These are phyloP conservation scores for Thera obeliscata DNA, from an alignment of 2,888 invertebrate species.

Conservation along the genomic window DNA sequence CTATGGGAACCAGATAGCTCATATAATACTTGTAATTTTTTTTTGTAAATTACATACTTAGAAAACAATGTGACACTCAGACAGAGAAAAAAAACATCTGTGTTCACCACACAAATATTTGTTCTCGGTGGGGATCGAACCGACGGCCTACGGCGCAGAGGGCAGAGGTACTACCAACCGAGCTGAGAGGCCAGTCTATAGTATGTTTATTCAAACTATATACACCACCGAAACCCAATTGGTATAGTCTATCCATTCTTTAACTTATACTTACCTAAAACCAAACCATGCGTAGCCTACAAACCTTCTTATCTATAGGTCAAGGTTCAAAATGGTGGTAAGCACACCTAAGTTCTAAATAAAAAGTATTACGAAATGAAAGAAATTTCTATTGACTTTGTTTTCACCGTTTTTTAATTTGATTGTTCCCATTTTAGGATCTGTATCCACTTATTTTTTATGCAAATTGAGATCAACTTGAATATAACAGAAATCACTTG, in stretches of 20 bases:
- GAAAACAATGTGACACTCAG: too few species aligned
- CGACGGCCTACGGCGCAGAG: too few species aligned
- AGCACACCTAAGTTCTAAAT: conserved; percentile 2
- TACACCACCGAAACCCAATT: background rate
- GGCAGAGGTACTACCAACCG: too few species aligned
- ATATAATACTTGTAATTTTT: too few species aligned
- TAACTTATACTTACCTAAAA: background rate
- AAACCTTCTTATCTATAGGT: conserved; percentile 14
- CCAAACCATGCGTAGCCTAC: background rate
- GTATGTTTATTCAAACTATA: too few species aligned
- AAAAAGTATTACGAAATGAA: background rate
- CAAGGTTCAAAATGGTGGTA: conserved; percentile 7
- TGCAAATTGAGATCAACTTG: conserved; percentile 6
- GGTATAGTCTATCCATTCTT: background rate
- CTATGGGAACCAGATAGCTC: too few species aligned
- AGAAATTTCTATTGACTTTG: background rate
- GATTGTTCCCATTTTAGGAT: background rate
- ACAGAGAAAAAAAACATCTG: too few species aligned
- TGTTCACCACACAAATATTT: too few species aligned
- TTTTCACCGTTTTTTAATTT: background rate
- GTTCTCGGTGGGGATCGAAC: too few species aligned
- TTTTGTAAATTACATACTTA: too few species aligned
- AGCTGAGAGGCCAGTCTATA: too few species aligned
- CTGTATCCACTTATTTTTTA: conserved; percentile 7
- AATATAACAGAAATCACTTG: conserved; percentile 1